Conservation (phyloP, 2,797 vertebrate species). For the Antennarius maculatus region DNA sequence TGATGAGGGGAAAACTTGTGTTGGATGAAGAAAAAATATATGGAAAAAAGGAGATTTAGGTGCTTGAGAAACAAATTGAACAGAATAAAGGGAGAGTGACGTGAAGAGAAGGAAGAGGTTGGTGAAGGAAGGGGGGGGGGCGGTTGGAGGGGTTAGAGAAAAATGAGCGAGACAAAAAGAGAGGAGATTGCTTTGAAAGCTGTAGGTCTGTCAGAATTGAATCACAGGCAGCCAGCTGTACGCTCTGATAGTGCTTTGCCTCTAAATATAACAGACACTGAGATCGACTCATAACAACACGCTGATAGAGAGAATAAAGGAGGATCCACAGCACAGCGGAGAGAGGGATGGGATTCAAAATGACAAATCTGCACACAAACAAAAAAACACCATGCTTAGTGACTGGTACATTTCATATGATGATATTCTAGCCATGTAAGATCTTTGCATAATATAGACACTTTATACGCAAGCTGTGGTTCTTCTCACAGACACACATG, state of each 20-base stretch:
- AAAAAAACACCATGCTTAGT: constrained; percentile 22
- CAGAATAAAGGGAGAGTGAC: constrained; percentile 6
- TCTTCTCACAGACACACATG: constrained; percentile 5
- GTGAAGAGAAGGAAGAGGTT: constrained; percentile 16
- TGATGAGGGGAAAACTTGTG: constrained; percentile 24
- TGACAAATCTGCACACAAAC: constrained; percentile 15
- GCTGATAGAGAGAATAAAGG: constrained; percentile 39
- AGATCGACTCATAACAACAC: constrained; percentile 70
- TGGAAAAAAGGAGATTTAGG: constrained; percentile 9
- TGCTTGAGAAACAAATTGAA: constrained; percentile 2
- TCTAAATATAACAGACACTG: constrained; percentile 76
- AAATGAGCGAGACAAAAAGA: constrained; percentile 56
- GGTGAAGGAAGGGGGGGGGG: neutral
- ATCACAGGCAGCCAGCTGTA: constrained; percentile 72
- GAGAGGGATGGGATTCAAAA: constrained; percentile 22
- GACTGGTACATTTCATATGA: constrained; percentile 17
- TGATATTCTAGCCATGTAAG: constrained; percentile 27
- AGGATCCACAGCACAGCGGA: constrained; percentile 20
- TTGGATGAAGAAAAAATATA: neutral
- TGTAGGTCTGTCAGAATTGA: constrained; percentile 72
- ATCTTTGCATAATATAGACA: constrained; percentile 30
- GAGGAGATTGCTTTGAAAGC: constrained; percentile 68
- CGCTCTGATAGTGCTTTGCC: constrained; percentile 67
- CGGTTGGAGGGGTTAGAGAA: constrained; percentile 28
- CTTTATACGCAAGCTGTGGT: constrained; percentile 13